Conservation (phyloP, 2,888 invertebrate genomes). For the Myopa testacea region DNA sequence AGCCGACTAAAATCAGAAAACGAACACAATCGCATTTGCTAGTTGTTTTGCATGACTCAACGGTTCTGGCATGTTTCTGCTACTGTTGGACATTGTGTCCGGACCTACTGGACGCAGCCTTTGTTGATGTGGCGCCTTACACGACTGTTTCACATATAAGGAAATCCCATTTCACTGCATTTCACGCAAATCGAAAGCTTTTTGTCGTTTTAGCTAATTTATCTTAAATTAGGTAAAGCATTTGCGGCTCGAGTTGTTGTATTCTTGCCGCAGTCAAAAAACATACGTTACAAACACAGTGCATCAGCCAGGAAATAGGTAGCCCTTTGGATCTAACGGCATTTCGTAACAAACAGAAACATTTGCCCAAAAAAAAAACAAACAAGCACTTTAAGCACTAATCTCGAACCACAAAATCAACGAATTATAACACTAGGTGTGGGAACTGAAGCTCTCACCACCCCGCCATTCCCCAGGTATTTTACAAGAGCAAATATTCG, state of each 20-base stretch:
- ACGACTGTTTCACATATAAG: constrained; percentile 32
- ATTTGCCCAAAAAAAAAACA: background rate
- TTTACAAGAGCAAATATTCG: too few relatives aligned
- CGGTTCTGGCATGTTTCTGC: background rate
- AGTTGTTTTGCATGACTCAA: background rate
- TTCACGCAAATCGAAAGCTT: constrained; percentile 36
- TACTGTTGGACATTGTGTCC: background rate
- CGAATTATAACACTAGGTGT: too few relatives aligned
- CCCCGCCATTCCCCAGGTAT: too few relatives aligned
- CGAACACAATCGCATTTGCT: background rate
- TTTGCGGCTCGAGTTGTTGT: background rate
- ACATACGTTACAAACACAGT: background rate
- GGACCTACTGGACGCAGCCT: constrained; percentile 6
- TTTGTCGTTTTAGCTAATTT: constrained; percentile 33
- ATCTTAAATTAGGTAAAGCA: constrained; percentile 18
- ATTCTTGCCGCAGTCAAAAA: background rate
- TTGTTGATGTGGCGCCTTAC: constrained; percentile 36
- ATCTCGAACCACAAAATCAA: too few relatives aligned
- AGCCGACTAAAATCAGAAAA: constrained; percentile 13
- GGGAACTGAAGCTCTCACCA: too few relatives aligned
- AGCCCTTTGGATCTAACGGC: background rate
- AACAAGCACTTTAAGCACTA: too few relatives aligned
- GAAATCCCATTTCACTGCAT: constrained; percentile 29
- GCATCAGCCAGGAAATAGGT: background rate
- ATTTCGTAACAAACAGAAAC: background rate